A percentile compares a stretch with the other conserved stretches of the same genome.
These are phyloP conservation scores for Achroia grisella DNA, from an alignment of 1,140 invertebrate species.

Conservation along the genomic window DNA sequence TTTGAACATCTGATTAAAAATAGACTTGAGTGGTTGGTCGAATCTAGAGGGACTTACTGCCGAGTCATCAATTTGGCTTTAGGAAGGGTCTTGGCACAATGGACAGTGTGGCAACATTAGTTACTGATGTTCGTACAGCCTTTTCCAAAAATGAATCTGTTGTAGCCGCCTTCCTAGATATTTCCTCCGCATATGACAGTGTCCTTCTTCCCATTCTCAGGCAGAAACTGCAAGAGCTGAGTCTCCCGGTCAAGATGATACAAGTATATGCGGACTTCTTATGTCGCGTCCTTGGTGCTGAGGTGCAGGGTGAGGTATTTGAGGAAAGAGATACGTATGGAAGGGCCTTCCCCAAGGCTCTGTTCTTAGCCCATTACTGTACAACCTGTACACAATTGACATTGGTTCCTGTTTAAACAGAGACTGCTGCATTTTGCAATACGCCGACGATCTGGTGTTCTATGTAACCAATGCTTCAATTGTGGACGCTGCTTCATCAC, in stretches of 20 bases:
- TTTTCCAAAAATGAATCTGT: conserved; percentile 9
- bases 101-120: conserved; percentile 18
- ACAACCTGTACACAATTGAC: too few relatives aligned
- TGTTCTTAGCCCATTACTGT: too few relatives aligned
- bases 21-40: conserved; percentile 12
- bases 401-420: too few relatives aligned
- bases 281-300: background rate
- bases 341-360: conserved; percentile 16
- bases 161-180: conserved; percentile 14
- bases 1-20: conserved; percentile 14
- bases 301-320: too few relatives aligned
- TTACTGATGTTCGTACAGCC: conserved; percentile 13
- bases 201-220: conserved; percentile 15
- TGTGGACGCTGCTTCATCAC: too few relatives aligned
- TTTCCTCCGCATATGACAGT: conserved; percentile 19
- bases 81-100: conserved; percentile 13
- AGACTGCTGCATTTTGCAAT: too few relatives aligned
- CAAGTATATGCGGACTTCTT: conserved; percentile 11
- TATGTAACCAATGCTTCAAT: too few relatives aligned
- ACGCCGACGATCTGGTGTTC: too few relatives aligned
- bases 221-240: conserved; percentile 10
- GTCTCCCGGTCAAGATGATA: conserved; percentile 8
- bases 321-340: conserved; percentile 6
- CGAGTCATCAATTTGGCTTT: conserved; percentile 19
- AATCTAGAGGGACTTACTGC: conserved; percentile 11